Evolutionary conservation across 2,113 vertebrate genomes (phyloP).

Genomic region (Thunnus maccoyii): DNA sequence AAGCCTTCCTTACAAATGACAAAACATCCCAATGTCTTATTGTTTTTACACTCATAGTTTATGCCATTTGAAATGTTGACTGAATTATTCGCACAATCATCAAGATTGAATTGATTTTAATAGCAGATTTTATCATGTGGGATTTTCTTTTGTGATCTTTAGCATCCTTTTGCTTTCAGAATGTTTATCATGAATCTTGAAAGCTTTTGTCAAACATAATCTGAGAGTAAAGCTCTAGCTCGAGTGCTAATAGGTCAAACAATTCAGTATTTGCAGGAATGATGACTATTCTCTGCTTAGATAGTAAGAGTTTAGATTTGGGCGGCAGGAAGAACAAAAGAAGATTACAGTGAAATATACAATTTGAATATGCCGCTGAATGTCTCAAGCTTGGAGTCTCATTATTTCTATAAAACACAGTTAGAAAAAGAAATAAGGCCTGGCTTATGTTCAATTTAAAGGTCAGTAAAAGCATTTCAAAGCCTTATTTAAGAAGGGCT

Average conservation of each 20-base stretch:
- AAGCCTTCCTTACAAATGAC: neutral
- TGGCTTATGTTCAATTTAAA: slow-evolving; percentile 33
- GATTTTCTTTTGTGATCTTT: neutral
- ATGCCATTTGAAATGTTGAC: neutral
- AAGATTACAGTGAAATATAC: neutral
- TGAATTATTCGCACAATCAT: slow-evolving; percentile 12
- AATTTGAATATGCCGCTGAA: neutral
- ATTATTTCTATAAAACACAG: slow-evolving; percentile 19
- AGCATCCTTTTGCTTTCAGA: neutral
- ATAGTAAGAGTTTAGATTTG: neutral
- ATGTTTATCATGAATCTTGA: slow-evolving; percentile 1
- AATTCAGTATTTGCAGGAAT: slow-evolving; percentile 9
- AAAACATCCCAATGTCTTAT: neutral
- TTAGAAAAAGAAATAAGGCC: slow-evolving; percentile 14
- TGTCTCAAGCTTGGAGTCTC: slow-evolving; percentile 22
- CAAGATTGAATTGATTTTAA: neutral
- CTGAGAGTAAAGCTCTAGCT: neutral
- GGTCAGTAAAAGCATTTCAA: slow-evolving; percentile 39
- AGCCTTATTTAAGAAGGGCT: slow-evolving; percentile 18
- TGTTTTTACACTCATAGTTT: neutral
- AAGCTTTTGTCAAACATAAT: neutral
- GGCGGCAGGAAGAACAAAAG: neutral
- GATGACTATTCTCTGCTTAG: neutral
- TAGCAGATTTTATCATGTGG: neutral
- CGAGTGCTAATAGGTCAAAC: slow-evolving; percentile 15